phyloP scores from a whole-genome alignment of 2,888 invertebrate genomes.

The Tetrapedia diversipes region DNA sequence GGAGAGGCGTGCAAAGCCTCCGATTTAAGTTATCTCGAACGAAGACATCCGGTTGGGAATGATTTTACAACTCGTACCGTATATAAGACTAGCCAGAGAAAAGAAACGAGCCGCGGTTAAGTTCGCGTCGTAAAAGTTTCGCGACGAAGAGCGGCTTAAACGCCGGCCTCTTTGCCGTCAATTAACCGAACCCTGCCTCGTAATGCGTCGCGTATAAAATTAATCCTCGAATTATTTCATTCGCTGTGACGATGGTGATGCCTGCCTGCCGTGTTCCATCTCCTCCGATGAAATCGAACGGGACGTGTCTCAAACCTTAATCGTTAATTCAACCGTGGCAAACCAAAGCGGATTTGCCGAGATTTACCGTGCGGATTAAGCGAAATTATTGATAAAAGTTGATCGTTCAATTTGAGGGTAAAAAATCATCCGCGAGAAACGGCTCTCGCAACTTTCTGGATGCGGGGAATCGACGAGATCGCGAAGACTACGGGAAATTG shows the following conservation, averaged over 20 bases:
- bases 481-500: not conserved
- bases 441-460: too few relatives aligned
- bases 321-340: too few relatives aligned
- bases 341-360: too few relatives aligned
- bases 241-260: too few relatives aligned
- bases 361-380: too few relatives aligned
- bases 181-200: constrained; percentile 26
- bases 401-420: too few relatives aligned
- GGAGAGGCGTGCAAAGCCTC: not conserved
- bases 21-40: not conserved
- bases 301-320: not conserved
- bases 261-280: not conserved
- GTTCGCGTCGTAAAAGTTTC: constrained; percentile 35
- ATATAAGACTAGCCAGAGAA: constrained; percentile 12
- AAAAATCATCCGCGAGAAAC: too few relatives aligned
- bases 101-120: constrained; percentile 19
- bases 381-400: too few relatives aligned
- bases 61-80: constrained; percentile 22
- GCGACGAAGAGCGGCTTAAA: constrained; percentile 8
- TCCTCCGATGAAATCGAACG: not conserved
- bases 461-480: too few relatives aligned
- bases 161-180: constrained; percentile 45
- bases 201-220: constrained; percentile 28
- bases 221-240: constrained; percentile 40
- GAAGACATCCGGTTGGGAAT: constrained; percentile 14